Evolutionary conservation across 2,113 vertebrate genomes (phyloP).

Genomic region (Lipotes vexillifer): DNA sequence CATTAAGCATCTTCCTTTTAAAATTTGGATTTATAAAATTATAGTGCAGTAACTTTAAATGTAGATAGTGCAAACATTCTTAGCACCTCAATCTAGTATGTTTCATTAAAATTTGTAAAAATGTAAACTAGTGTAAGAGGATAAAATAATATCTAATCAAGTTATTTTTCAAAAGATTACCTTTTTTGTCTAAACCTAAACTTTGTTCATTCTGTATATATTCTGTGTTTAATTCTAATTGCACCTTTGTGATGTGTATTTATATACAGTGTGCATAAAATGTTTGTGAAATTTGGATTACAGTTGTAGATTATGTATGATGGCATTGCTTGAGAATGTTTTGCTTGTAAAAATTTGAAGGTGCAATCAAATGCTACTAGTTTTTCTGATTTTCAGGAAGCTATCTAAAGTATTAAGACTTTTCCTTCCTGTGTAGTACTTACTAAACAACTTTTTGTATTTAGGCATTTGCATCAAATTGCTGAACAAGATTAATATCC

Average conservation of each 20-base stretch:
- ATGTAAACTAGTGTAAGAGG: constrained; percentile 89
- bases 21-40: constrained; percentile 73
- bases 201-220: constrained; percentile 88
- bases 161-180: constrained; percentile 84
- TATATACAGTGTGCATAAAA: constrained; percentile 87
- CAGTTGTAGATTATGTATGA: constrained; percentile 89
- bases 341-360: constrained; percentile 85
- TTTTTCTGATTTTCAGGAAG: constrained; percentile 78
- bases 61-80: constrained; percentile 75
- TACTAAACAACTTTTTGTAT: constrained; percentile 77
- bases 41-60: constrained; percentile 79
- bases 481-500: constrained; percentile 75
- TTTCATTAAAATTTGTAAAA: constrained; percentile 84
- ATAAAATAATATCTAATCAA: constrained; percentile 84
- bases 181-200: constrained; percentile 80
- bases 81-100: constrained; percentile 75
- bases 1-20: constrained; percentile 67
- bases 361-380: constrained; percentile 83
- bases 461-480: constrained; percentile 81
- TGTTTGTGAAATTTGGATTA: constrained; percentile 84
- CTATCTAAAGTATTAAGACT: constrained; percentile 77
- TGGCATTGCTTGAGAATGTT: constrained; percentile 81
- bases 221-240: constrained; percentile 81
- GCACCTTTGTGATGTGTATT: constrained; percentile 89
- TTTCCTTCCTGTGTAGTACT: constrained; percentile 66